phyloP scores from a whole-genome alignment of 2,113 vertebrate genomes.

The Onychostoma macrolepis region DNA sequence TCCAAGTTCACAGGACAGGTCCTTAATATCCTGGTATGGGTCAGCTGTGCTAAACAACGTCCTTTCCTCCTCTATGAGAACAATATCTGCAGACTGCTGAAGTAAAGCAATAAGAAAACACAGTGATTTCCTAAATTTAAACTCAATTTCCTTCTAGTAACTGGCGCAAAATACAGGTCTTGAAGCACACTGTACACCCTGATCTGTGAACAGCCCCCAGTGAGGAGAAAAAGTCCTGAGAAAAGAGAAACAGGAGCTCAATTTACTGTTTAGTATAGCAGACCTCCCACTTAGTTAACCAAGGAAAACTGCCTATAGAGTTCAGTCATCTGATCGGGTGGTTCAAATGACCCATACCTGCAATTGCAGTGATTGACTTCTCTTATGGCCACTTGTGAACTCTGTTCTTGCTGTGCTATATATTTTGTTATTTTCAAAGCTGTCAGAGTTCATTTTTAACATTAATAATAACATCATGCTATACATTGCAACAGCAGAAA shows the following conservation, averaged over 20 bases:
- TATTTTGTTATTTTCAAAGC: constrained; percentile 2
- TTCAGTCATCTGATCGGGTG: constrained; percentile 25
- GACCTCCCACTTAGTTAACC: constrained; percentile 31
- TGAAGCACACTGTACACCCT: background rate
- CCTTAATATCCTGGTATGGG: background rate
- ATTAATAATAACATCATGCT: background rate
- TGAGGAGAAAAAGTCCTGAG: background rate
- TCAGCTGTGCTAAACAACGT: constrained; percentile 36
- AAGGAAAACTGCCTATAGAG: constrained; percentile 36
- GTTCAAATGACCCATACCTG: constrained; percentile 40
- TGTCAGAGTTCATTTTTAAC: background rate
- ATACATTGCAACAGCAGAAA: background rate
- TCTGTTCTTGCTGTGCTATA: background rate
- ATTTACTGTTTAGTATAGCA: constrained; percentile 29
- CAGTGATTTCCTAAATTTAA: background rate
- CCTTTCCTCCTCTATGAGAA: constrained; percentile 53
- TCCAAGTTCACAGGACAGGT: constrained; percentile 10
- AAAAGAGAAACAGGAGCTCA: constrained; percentile 22
- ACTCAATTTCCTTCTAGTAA: background rate
- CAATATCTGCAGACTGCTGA: constrained; percentile 25
- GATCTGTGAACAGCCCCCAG: background rate
- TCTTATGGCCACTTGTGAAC: background rate
- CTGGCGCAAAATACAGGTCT: background rate
- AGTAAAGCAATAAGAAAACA: constrained; percentile 1
- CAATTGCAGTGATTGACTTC: constrained; percentile 46